Base-by-base conservation (phyloP, 2,888 invertebrate genomes). In the Notocelia uddmanniana region DNA sequence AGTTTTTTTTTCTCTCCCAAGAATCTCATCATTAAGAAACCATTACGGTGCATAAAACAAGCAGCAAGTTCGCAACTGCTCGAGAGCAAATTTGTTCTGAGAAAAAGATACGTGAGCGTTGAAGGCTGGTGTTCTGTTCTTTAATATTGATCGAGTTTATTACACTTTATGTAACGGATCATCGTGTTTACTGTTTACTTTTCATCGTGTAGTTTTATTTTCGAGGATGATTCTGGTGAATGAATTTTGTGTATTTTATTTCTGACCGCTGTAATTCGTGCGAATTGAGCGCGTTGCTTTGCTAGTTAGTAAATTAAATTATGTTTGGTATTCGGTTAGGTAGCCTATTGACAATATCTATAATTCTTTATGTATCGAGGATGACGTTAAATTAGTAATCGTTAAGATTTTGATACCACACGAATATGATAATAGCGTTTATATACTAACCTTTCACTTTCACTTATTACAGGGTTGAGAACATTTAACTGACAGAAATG, bases 1-100 rank as follows among this genome's bases (percentile, higher is more conserved):
- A 23, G 26, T 72, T 68, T 68, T 72, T 70, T 71, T 62, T 62
- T 45, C 59, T 67, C 55, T 72, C 59, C 60, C 59, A 59, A 69
- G 74, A 74, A 73, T 69, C 57, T 70, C 68, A 64, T 63, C 74
- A 73, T 74, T 68, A 74, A 74, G 69, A 69, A 57, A 45, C 72
- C 72, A 73, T 74, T 74, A 74, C 62, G 45, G 31, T 11, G 69
- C 45, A 62, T 57, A 74, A 69, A 74, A 69, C 68, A 69, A 74
- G 68, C 68, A 68, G 68, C 57, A 68, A 63, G 63, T 67, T 66
- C 41, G 18, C 52, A 64, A 63, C 67, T 48, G 62, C 62, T 62
- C 52, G 50, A 52, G 34, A 63, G 69, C 69, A 69, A 74, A 73
- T 57, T 67, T 66, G 72, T 72, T 72, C 72, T 31, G 50, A 68